Conservation (phyloP, 2,888 invertebrate genomes). For the Hipparchia semele region DNA sequence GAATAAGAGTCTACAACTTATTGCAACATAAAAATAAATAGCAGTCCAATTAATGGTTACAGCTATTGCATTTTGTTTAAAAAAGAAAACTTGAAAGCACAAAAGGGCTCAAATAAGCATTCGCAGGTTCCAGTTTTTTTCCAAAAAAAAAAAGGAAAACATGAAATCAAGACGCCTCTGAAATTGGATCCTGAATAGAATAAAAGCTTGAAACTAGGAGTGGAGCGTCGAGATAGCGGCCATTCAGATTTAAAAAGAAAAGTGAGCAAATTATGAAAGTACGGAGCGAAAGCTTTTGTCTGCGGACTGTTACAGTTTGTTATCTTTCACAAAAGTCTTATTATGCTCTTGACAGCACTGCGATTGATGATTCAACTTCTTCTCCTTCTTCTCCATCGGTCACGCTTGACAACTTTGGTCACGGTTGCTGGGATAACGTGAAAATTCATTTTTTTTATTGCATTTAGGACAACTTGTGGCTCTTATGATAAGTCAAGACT, state of each 20-base stretch:
- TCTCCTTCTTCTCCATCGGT: no score
- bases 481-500: no score
- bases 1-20: no score
- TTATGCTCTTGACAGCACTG: background rate
- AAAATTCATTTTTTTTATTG: no score
- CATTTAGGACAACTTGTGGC: no score
- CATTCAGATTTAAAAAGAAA: slow-evolving; percentile 71
- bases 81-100: no score
- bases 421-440: no score
- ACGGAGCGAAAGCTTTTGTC: slow-evolving; percentile 66
- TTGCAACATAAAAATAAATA: no score
- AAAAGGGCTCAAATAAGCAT: background rate
- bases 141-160: slow-evolving; percentile 30
- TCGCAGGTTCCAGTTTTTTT: slow-evolving; percentile 31
- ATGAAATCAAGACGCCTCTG: slow-evolving; percentile 54
- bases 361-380: background rate
- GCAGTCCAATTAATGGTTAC: no score
- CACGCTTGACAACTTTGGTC: no score
- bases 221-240: slow-evolving; percentile 66
- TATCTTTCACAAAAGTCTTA: slow-evolving; percentile 48
- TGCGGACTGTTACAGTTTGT: slow-evolving; percentile 58
- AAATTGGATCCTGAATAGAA: slow-evolving; percentile 65
- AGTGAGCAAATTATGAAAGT: slow-evolving; percentile 73
- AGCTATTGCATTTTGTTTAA: no score
- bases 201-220: slow-evolving; percentile 62